Base-by-base conservation (phyloP, 2,888 invertebrate genomes). In the Sinotaia quadrata region DNA sequence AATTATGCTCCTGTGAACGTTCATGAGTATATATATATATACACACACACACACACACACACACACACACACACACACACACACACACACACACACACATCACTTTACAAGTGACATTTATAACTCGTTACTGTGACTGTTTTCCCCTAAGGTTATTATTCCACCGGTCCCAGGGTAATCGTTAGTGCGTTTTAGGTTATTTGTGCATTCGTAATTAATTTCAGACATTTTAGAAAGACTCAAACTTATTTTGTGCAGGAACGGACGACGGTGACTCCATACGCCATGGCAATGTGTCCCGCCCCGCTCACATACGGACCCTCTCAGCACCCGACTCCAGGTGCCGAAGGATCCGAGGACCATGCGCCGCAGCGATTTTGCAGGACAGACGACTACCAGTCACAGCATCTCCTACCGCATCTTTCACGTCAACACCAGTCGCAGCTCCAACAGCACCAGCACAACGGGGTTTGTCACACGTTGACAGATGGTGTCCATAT, bases 261-360 rank as follows among this genome's bases (percentile, higher is more conserved):
- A 18, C 60, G 68, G 37, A 7, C 34, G 2, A 27, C 37, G 5
- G 49, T 57, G 15, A 33, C 58, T 0, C 58, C 58, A 15, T 57
- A 58, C 61, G 68, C 56, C 24, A 54, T 52, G 31, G 61, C 47
- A 18, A 37, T 61, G 34, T 68, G 68, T 29, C 33, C 33, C 8
- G 41, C 59, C 34, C 44, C 34, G 2, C 37, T 52, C 31, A 10
- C 56, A 4, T 1, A 21, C 37, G 59, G 36, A 12, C 24, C 58
- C 18, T 49, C 61, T n/a, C 27, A 24, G n/a, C 44, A 49, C 27
- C 12, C 44, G 29, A 37, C 34, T 21, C 47, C 12, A 4, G 27
- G 29, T 29, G 36, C 29, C 18, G 47, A 49, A 44, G 41, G 59
- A 10, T 44, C 12, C 8, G 33, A 41, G n/a, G 51, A 29, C n/a